Base-by-base conservation (phyloP, 1,140 invertebrate genomes). In the Caerostris extrusa region DNA sequence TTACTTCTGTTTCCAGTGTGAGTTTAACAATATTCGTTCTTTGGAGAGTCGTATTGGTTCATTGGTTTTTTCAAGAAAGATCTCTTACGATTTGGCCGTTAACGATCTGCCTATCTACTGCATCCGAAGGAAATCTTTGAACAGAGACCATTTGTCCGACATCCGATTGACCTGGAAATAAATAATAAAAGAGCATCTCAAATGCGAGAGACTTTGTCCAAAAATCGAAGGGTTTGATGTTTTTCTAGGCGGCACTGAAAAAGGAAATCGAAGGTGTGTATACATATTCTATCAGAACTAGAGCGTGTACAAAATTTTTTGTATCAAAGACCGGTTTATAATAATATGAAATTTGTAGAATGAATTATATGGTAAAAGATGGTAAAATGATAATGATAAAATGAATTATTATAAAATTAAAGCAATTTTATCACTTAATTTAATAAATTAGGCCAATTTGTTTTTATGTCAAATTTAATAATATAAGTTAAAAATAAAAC, bases 61-160 rank as follows among this genome's bases (percentile, higher is more conserved):
- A 57, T 85, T 58, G 83, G 83, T 85, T 85, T 85, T 85, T 85
- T 17, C 77, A 19, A 85, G 83, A 85, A 60, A 85, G 57, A 85
- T 85, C 71, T 77, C 71, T 77, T 77, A 77, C 71, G 50, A 77
- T 77, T 77, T 77, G 50, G 71, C 71, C 71, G 19, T 77, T 77
- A 77, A 77, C 71, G 71, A 77, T 77, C 34, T 12, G 12, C 71
- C 34, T 19, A 77, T 77, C 71, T 77, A 50, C 71, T 53, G 34
- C 10, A 12, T 77, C 34, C 34, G 34, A 77, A 77, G 71, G 14
- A 77, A 77, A 77, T 77, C 71, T 77, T 77, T 77, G 19, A 77
- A 12, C 71, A 77, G 71, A 50, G 71, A 77, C 71, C 71, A 77
- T 53, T 77, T 77, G 71, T 14, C 71, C 71, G 34, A 77, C 71